These are phyloP conservation scores for Cyclophora albipunctata DNA, from an alignment of 2,888 invertebrate genomes.

Conservation along the genomic window DNA sequence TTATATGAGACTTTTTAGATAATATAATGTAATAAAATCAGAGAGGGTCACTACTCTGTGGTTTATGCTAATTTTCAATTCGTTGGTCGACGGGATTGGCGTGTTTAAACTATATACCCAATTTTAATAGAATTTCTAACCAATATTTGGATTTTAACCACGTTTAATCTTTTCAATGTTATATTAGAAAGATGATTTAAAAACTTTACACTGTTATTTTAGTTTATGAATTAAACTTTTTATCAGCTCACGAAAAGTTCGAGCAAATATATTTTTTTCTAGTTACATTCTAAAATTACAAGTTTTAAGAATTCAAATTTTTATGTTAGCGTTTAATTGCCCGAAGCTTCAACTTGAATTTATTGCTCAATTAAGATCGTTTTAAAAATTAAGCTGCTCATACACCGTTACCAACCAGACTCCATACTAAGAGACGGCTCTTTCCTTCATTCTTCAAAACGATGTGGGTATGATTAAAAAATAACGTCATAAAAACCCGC, in stretches of 20 bases:
- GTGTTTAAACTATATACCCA: slow-evolving; percentile 14
- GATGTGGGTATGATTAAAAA: slow-evolving; percentile 22
- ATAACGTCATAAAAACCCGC: slow-evolving; percentile 23
- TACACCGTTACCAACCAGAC: slow-evolving; percentile 16
- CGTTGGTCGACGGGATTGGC: slow-evolving; percentile 6
- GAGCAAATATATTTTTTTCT: too few relatives aligned
- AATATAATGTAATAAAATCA: too few relatives aligned
- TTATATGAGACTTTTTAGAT: too few relatives aligned
- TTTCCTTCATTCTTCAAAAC: slow-evolving; percentile 17
- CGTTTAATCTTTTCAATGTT: too few relatives aligned
- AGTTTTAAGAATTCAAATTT: slow-evolving; percentile 1
- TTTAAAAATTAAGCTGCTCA: slow-evolving; percentile 25
- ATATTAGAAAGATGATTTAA: too few relatives aligned
- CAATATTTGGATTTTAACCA: slow-evolving; percentile 1
- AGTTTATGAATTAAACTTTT: too few relatives aligned
- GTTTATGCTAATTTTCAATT: slow-evolving; percentile 22
- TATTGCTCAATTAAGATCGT: slow-evolving; percentile 27
- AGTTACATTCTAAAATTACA: background rate
- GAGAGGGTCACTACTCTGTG: slow-evolving; percentile 4
- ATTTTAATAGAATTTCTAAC: slow-evolving; percentile 12
- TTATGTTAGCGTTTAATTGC: slow-evolving; percentile 15
- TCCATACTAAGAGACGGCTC: slow-evolving; percentile 16
- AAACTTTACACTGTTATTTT: too few relatives aligned
- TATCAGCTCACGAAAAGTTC: too few relatives aligned
- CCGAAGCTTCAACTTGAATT: slow-evolving; percentile 16